Percentiles rank a stretch among this genome's conserved stretches.
Conservation (phyloP, 2,113 vertebrate species). For the Prochilodus magdalenae region DNA sequence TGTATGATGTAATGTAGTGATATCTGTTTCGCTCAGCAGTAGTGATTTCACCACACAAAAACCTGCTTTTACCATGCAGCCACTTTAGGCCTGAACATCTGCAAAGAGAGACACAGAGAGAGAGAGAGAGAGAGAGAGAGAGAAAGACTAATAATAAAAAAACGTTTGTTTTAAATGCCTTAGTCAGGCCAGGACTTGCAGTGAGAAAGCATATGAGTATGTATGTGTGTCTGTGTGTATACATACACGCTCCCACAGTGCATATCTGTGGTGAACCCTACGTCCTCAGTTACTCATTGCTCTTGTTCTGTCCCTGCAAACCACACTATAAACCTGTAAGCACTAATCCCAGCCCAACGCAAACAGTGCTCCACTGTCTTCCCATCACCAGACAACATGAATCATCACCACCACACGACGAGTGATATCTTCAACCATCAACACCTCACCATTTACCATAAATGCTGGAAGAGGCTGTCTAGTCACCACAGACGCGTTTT, state of each 20-base stretch:
- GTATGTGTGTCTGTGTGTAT: slow-evolving; percentile 9
- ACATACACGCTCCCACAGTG: slow-evolving; percentile 26
- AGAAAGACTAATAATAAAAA: slow-evolving; percentile 32
- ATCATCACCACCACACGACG: slow-evolving; percentile 60
- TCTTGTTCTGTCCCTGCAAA: slow-evolving; percentile 35
- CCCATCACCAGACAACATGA: slow-evolving; percentile 29
- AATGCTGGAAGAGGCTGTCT: slow-evolving; percentile 22
- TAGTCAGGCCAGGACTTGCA: slow-evolving; percentile 41
- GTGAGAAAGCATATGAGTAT: slow-evolving; percentile 22
- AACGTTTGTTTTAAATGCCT: slow-evolving; percentile 49
- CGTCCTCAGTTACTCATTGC: slow-evolving; percentile 44
- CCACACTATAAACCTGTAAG: slow-evolving; percentile 34
- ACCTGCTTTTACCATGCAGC: slow-evolving; percentile 4
- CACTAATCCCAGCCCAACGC: slow-evolving; percentile 16
- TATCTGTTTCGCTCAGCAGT: slow-evolving; percentile 36
- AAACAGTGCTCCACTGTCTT: slow-evolving; percentile 40
- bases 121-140: slow-evolving; percentile 7
- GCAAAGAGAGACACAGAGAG: slow-evolving; percentile 21
- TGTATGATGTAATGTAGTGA: slow-evolving; percentile 43
- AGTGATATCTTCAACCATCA: slow-evolving; percentile 49
- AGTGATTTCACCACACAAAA: slow-evolving; percentile 40
- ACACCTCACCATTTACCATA: slow-evolving; percentile 27
- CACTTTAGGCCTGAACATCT: slow-evolving; percentile 41
- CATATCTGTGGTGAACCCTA: slow-evolving; percentile 33
- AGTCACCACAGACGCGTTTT: slow-evolving; percentile 19